Conservation (phyloP, 2,797 vertebrate genomes). For the Oreortyx pictus region DNA sequence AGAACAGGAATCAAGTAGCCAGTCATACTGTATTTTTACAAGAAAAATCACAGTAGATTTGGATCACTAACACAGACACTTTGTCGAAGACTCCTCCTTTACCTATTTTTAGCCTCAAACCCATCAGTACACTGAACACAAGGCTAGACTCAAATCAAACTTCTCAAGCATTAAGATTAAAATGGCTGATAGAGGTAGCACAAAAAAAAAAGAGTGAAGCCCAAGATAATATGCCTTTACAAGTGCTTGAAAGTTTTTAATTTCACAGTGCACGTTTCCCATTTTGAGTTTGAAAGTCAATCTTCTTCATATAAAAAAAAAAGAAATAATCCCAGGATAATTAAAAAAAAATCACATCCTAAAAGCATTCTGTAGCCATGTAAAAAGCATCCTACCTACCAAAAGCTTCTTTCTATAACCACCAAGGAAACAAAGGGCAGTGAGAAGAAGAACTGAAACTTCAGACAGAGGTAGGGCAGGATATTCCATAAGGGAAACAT, state of each 20-base stretch:
- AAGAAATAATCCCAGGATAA: not conserved
- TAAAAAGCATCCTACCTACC: constrained; percentile 12
- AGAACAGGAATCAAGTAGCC: not conserved
- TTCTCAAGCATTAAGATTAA: not conserved
- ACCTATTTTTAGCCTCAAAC: not conserved
- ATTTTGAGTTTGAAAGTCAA: not conserved
- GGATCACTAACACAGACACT: not conserved
- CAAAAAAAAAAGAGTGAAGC: not conserved
- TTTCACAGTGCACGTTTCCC: not conserved
- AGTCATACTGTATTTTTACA: not conserved
- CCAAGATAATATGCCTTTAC: not conserved
- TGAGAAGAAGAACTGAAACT: not conserved
- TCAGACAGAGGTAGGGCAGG: not conserved
- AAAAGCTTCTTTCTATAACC: constrained; percentile 25
- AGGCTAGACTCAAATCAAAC: not conserved
- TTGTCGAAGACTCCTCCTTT: not conserved
- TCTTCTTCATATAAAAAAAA: not conserved
- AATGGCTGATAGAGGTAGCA: not conserved
- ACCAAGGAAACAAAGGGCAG: constrained; percentile 19
- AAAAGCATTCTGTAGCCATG: not conserved
- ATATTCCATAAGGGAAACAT: constrained; percentile 16
- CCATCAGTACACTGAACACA: not conserved
- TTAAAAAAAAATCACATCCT: not conserved
- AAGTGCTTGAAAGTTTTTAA: not conserved
- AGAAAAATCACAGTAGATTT: not conserved